Evolutionary conservation across 2,797 vertebrate genomes (phyloP), one percentile per base, ranked within the genome.

Genomic region (Acrocephalus scirpaceus): DNA sequence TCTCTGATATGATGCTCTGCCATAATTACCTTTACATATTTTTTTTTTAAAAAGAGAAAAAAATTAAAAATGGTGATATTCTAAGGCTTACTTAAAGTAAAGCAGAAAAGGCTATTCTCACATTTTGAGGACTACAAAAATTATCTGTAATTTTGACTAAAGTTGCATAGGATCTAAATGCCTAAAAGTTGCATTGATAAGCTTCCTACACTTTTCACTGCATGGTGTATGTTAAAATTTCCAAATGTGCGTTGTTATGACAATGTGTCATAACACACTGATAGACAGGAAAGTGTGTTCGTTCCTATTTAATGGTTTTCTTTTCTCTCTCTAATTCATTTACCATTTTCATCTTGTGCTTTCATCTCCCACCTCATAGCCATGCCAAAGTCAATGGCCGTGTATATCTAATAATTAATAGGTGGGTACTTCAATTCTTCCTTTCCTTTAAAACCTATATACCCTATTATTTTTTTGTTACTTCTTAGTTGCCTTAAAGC

Each of bases 391-490:
- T 99, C 98, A 99, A 98, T 98, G 99, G 98, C 84, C 99, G 99
- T 97, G 98, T 99, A 96, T 99, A 99, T 99, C 98, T 99, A 98
- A 99, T 99, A 98, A 99, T 99, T 98, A 99, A 99, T 99, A 99
- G 99, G 99, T 99, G 99, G 99, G 99, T 99, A 97, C 95, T 94
- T 98, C 97, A 58, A 72, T 70, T 44, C 97, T 97, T 97, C 92
- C 75, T 96, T 94, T 95, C 51, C 71, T 92, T 95, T 92, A 64
- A 90, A 95, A 87, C 40, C 77, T 1, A 11, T 69, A 16, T 83
- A 29, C 19, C 18, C 38, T 38, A 38, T 78, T 83, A 30, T 30
- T 30, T 23, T 76, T 66, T 82, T 62, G 12, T 79, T 95, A 89
- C 30, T 82, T 89, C 50, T 89, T 94, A 67, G 56, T 67, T 92